Percentiles rank a stretch among this genome's conserved stretches.
Evolutionary conservation across 2,113 vertebrate genomes (phyloP).

Genomic region (Athene noctua): DNA sequence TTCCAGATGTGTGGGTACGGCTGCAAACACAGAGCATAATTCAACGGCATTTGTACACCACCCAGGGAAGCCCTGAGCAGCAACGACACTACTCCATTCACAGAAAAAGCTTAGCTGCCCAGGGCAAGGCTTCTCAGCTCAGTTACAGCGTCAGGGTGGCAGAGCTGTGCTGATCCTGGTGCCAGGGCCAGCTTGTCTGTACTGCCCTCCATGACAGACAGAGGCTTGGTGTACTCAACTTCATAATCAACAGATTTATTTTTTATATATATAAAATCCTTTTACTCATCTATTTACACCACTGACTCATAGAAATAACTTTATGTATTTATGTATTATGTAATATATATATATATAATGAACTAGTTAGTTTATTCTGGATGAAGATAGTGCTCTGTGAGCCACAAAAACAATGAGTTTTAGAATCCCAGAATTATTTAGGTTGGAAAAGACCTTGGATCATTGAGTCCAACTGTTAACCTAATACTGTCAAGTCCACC

Average conservation of each 20-base stretch:
- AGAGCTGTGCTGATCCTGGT: background rate
- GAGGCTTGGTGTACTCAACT: background rate
- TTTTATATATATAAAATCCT: background rate
- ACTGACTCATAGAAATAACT: background rate
- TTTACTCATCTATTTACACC: background rate
- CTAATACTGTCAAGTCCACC: background rate
- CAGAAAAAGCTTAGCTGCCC: background rate
- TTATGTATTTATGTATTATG: background rate
- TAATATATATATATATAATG: background rate
- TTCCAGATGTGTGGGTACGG: background rate
- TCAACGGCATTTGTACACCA: background rate
- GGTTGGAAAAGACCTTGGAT: background rate
- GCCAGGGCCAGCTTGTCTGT: background rate
- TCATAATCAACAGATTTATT: background rate
- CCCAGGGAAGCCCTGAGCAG: background rate
- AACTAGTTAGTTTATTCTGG: background rate
- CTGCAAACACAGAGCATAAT: background rate
- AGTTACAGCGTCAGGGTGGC: background rate
- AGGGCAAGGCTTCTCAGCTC: background rate
- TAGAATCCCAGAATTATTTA: background rate
- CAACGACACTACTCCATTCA: background rate
- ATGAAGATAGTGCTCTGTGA: background rate
- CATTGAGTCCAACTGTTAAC: background rate
- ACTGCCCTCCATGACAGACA: fast-evolving
- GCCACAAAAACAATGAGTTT: background rate